These are phyloP conservation scores for Clitarchus hookeri DNA, from an alignment of 2,888 invertebrate species.

Conservation along the genomic window DNA sequence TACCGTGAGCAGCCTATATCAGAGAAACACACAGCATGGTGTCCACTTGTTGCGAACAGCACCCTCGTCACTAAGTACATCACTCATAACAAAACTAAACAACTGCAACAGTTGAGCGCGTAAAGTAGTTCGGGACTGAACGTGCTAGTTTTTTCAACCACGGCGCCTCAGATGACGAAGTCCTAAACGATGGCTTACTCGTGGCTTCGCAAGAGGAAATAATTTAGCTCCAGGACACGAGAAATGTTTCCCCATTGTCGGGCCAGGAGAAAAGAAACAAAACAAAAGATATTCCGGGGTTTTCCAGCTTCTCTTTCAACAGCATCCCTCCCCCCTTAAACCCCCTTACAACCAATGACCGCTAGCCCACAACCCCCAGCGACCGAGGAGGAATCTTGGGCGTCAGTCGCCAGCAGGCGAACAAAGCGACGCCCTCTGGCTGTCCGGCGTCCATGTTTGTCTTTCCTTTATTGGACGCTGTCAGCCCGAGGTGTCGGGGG, in stretches of 20 bases:
- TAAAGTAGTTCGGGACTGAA: too few species aligned
- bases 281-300: not conserved
- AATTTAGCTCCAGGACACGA: not conserved
- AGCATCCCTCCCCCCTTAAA: too few species aligned
- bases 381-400: not conserved
- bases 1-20: too few species aligned
- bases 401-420: not conserved
- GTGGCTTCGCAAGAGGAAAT: not conserved
- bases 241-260: not conserved
- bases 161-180: not conserved
- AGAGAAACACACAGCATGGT: too few species aligned
- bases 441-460: conserved; percentile 37
- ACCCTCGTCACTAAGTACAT: too few species aligned
- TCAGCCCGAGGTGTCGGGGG: not conserved
- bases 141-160: too few species aligned
- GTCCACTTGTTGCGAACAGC: too few species aligned
- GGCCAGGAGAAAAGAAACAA: not conserved
- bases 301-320: too few species aligned
- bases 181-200: not conserved
- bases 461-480: conserved; percentile 41
- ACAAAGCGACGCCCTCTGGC: conserved; percentile 34
- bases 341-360: too few species aligned
- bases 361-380: too few species aligned
- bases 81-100: too few species aligned
- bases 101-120: too few species aligned